Percentiles rank a stretch among this genome's conserved stretches.
These are phyloP conservation scores for Daptonema setosum DNA, from an alignment of 2,888 invertebrate genomes.

Conservation along the genomic window DNA sequence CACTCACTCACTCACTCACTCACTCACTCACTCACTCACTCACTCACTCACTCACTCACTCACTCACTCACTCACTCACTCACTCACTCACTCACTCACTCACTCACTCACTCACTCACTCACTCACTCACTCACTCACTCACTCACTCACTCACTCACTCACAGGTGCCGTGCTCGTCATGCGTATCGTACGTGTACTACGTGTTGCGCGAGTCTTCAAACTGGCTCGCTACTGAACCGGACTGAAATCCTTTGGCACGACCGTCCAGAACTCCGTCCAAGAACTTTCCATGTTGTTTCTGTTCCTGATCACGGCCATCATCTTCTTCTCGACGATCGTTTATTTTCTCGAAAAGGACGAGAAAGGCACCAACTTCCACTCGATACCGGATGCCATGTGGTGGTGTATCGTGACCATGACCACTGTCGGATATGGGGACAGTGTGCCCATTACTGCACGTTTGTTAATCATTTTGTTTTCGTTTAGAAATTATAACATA, in stretches of 20 bases:
- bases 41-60: no score
- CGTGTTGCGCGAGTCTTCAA: neutral
- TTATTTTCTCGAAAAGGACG: constrained; percentile 2
- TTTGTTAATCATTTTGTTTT: neutral
- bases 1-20: no score
- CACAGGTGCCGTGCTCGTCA: neutral
- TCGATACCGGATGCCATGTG: constrained; percentile 6
- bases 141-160: no score
- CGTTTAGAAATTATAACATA: neutral
- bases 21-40: no score
- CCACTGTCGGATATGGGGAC: constrained; percentile 7
- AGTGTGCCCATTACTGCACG: neutral
- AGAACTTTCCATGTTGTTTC: neutral
- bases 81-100: no score
- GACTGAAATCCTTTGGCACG: neutral
- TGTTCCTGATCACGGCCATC: neutral
- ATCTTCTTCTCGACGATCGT: constrained; percentile 1
- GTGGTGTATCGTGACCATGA: constrained; percentile 8
- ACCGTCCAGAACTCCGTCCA: neutral
- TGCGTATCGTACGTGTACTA: constrained; percentile 1
- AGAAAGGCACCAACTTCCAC: constrained; percentile 2
- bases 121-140: no score
- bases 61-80: no score
- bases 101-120: no score
- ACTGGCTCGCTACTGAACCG: constrained; percentile 2